Evolutionary conservation across 1,140 invertebrate species (phyloP).

Genomic region (Rhopalosiphum maidis): DNA sequence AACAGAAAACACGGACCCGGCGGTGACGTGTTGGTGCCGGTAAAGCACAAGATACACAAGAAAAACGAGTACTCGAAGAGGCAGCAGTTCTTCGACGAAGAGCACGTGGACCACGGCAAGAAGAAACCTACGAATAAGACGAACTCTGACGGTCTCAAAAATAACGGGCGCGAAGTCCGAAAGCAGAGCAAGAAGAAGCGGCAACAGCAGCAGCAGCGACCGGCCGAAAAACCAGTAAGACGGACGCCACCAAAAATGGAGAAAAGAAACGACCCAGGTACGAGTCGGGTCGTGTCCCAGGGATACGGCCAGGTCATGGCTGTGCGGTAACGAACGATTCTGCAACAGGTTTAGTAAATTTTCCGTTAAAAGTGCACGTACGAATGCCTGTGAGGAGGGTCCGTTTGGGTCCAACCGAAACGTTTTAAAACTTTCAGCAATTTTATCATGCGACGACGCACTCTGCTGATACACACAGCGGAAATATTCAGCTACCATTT

Average conservation of each 20-base stretch:
- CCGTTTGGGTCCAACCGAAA: not conserved
- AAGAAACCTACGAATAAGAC: not conserved
- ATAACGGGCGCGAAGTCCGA: not conserved
- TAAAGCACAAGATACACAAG: not conserved
- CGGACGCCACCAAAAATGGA: not conserved
- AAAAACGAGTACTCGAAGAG: constrained; percentile 22
- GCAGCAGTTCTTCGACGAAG: constrained; percentile 23
- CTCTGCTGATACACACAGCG: not conserved
- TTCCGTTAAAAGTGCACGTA: not conserved
- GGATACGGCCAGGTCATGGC: constrained; percentile 21
- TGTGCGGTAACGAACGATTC: not conserved
- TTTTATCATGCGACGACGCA: not conserved
- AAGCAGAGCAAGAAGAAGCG: not conserved
- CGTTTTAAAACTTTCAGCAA: not conserved
- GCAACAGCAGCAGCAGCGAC: not conserved
- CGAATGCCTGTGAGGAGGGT: not conserved
- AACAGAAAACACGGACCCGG: not conserved
- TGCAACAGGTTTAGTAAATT: not conserved
- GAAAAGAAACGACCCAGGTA: not conserved
- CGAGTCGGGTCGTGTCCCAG: not conserved
- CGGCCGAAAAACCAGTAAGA: not conserved
- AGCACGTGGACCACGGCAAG: not conserved
- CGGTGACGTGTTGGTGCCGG: not conserved
- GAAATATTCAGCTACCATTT: not conserved
- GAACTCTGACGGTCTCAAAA: not conserved